phyloP scores from a whole-genome alignment of 92 coral and sea anemone species.

The Bergia sp. region DNA sequence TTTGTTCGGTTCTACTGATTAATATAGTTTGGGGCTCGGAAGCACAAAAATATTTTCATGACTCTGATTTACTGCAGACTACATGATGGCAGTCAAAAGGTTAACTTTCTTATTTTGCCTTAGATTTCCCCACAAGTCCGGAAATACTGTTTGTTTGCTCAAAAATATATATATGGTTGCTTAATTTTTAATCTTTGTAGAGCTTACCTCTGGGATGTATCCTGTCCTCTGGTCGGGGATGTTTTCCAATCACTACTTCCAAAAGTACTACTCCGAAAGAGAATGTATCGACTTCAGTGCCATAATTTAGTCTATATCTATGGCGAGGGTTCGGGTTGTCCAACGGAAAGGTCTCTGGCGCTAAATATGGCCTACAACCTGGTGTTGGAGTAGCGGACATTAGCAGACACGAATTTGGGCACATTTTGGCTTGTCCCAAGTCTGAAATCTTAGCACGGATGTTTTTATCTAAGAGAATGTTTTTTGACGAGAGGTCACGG shows the following conservation, averaged over 20 bases:
- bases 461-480: constrained; percentile 57
- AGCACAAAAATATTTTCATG: too few species aligned
- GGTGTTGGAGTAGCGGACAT: constrained; percentile 47
- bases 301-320: constrained; percentile 35
- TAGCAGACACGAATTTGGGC: background rate
- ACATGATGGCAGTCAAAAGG: too few species aligned
- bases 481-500: constrained; percentile 61
- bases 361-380: constrained; percentile 47
- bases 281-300: constrained; percentile 59
- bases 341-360: constrained; percentile 57
- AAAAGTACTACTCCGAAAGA: constrained; percentile 62
- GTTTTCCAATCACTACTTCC: constrained; percentile 53
- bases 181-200: too few species aligned
- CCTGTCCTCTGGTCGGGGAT: constrained; percentile 44
- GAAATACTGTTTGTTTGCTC: too few species aligned
- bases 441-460: constrained; percentile 60
- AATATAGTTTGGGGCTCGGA: too few species aligned
- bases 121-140: too few species aligned
- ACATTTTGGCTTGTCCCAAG: constrained; percentile 60
- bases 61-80: too few species aligned
- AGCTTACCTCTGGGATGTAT: constrained; percentile 38
- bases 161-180: too few species aligned
- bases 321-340: background rate
- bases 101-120: too few species aligned
- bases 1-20: too few species aligned